Percentiles rank a stretch among this genome's conserved stretches.
Evolutionary conservation across 2,797 vertebrate species (phyloP).

Genomic region (Enteromius viviparus): DNA sequence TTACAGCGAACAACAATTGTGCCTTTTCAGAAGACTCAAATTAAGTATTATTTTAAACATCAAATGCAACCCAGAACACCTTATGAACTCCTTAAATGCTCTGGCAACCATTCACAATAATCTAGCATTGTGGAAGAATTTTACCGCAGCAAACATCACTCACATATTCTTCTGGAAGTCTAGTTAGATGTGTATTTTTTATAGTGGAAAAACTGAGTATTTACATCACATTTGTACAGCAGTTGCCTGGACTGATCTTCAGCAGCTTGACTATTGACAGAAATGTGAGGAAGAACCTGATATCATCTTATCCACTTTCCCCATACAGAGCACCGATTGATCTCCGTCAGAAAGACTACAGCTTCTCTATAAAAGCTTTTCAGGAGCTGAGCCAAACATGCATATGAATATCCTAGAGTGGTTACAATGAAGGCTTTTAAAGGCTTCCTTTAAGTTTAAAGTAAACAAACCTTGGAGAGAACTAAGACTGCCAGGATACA

Average conservation of each 20-base stretch:
- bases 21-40: not conserved
- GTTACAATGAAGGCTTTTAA: slow-evolving; percentile 67
- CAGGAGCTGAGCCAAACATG: slow-evolving; percentile 68
- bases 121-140: not conserved
- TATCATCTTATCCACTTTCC: slow-evolving; percentile 62
- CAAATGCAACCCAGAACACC: not conserved
- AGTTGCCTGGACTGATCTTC: slow-evolving; percentile 26
- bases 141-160: not conserved
- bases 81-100: not conserved
- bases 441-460: slow-evolving; percentile 58
- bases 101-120: not conserved
- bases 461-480: slow-evolving; percentile 59
- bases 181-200: not conserved
- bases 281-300: slow-evolving; percentile 65
- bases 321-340: slow-evolving; percentile 61
- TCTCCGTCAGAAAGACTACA: slow-evolving; percentile 66
- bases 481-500: slow-evolving; percentile 52
- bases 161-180: not conserved
- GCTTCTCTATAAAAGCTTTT: slow-evolving; percentile 70
- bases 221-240: slow-evolving; percentile 34
- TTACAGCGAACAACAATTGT: not conserved
- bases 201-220: not conserved
- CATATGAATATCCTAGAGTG: slow-evolving; percentile 66
- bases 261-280: slow-evolving; percentile 53
- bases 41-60: not conserved